A percentile compares a stretch with the other conserved stretches of the same genome.
Conservation (phyloP, 2,113 vertebrate species). For the Phalacrocorax brasilianus region DNA sequence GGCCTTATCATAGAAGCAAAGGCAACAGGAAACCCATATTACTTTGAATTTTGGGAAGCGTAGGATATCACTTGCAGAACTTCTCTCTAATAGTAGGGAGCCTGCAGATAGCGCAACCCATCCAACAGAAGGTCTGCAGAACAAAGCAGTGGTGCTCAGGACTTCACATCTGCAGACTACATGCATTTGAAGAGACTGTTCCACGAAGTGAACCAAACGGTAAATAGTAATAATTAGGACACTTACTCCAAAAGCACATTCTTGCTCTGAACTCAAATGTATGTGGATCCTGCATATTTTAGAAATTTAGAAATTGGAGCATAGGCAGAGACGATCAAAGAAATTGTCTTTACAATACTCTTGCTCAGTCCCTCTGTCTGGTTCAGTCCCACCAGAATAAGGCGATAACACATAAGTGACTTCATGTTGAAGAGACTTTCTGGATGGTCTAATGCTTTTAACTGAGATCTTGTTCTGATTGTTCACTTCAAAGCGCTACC, state of each 20-base stretch:
- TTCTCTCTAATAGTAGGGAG: not conserved
- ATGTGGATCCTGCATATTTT: not conserved
- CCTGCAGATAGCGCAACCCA: not conserved
- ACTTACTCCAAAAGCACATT: not conserved
- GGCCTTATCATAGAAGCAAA: not conserved
- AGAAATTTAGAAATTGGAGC: not conserved
- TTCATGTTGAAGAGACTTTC: not conserved
- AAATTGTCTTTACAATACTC: not conserved
- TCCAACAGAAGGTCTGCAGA: not conserved
- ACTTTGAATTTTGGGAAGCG: not conserved
- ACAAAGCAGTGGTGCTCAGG: not conserved
- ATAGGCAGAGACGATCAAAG: not conserved
- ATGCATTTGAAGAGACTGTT: not conserved
- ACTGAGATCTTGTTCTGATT: not conserved
- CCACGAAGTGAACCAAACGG: not conserved
- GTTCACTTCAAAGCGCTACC: not conserved
- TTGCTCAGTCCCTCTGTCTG: not conserved
- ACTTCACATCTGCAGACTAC: not conserved
- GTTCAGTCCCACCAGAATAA: not conserved
- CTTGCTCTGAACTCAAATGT: not conserved
- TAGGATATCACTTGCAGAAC: not conserved
- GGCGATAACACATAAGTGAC: not conserved
- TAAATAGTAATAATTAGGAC: not conserved
- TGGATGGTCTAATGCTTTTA: not conserved
- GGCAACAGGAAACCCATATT: not conserved